phyloP scores from a whole-genome alignment of 1,140 invertebrate genomes.

The Aphis craccivora region DNA sequence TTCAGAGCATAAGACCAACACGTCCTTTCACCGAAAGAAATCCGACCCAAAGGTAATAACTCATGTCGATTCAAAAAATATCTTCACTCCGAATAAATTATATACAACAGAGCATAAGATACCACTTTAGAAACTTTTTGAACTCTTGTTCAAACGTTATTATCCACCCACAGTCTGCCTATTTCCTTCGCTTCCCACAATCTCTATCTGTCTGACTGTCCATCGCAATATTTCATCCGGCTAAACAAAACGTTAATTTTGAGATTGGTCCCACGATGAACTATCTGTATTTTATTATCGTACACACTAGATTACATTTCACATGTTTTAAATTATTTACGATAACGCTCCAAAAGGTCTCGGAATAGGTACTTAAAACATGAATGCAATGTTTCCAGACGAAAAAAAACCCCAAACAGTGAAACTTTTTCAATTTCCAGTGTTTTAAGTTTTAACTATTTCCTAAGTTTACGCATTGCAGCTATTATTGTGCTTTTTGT shows the following conservation, averaged over 20 bases:
- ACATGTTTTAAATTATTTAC: background rate
- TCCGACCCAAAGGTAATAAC: constrained; percentile 27
- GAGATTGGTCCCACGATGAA: background rate
- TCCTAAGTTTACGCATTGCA: background rate
- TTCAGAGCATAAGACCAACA: constrained; percentile 6
- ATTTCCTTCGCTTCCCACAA: background rate
- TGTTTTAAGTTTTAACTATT: background rate
- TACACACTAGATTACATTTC: background rate
- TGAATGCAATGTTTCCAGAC: background rate
- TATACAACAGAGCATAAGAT: background rate
- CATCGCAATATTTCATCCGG: background rate
- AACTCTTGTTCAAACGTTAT: constrained; percentile 24
- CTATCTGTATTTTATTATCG: background rate
- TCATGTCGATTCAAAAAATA: constrained; percentile 39
- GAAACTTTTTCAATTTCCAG: constrained; percentile 12
- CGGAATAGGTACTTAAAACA: background rate
- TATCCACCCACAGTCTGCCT: background rate
- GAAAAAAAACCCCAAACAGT: background rate
- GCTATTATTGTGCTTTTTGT: background rate
- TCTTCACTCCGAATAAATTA: constrained; percentile 32
- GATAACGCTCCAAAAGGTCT: background rate
- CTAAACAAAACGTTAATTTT: background rate
- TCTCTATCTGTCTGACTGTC: too few species aligned
- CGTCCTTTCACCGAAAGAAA: background rate
- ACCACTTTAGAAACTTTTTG: constrained; percentile 7